Conservation (phyloP, 2,888 invertebrate genomes). For the Lasioglossum oenotherae region DNA sequence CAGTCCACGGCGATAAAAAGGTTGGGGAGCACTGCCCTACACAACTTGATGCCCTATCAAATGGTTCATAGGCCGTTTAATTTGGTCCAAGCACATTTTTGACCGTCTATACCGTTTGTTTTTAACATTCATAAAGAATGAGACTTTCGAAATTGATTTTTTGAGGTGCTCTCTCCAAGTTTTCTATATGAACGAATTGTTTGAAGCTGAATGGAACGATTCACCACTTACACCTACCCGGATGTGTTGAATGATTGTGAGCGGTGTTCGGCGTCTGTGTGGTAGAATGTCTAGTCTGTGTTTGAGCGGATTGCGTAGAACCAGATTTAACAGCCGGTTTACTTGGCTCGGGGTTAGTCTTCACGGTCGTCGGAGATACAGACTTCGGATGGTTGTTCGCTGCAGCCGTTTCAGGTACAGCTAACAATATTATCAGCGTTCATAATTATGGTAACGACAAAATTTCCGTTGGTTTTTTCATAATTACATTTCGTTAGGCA, state of each 20-base stretch:
- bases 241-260: slow-evolving; percentile 76
- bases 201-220: slow-evolving; percentile 9
- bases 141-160: background rate
- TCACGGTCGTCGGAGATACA: slow-evolving; percentile 57
- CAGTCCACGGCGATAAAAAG: no score
- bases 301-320: slow-evolving; percentile 72
- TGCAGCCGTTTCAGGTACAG: slow-evolving; percentile 57
- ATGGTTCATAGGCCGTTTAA: no score
- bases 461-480: slow-evolving; percentile 11
- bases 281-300: slow-evolving; percentile 81
- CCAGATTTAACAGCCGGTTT: slow-evolving; percentile 66
- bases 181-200: background rate
- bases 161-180: background rate
- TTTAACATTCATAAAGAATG: no score
- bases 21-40: no score
- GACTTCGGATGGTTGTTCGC: slow-evolving; percentile 64
- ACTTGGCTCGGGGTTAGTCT: slow-evolving; percentile 57
- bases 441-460: background rate
- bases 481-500: slow-evolving; percentile 75
- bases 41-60: no score
- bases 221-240: slow-evolving; percentile 72
- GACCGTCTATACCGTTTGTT: no score
- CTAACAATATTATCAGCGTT: slow-evolving; percentile 31
- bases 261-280: slow-evolving; percentile 79
- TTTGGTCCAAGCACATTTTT: no score